A percentile compares a stretch with the other conserved stretches of the same genome.
These are phyloP conservation scores for Rattus norvegicus DNA, from an alignment of 2,113 vertebrate genomes.

Conservation along the genomic window DNA sequence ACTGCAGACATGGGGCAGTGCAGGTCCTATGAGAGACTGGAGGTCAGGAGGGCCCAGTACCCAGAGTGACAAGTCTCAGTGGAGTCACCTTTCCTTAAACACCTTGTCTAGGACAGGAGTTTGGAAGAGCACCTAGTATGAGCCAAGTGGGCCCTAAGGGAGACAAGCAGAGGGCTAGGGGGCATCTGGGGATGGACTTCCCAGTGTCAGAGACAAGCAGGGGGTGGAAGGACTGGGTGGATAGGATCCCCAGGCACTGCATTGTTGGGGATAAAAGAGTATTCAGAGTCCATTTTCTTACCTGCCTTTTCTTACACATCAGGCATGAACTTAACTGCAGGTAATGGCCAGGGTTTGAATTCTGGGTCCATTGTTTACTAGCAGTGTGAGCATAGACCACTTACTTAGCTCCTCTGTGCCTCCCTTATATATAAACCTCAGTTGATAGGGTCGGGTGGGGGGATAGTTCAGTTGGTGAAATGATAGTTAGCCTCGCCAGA, in stretches of 20 bases:
- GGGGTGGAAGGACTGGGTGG: not conserved
- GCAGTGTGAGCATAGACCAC: not conserved
- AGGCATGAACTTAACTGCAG: not conserved
- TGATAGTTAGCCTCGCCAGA: not conserved
- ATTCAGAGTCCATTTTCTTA: not conserved
- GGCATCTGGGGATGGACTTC: not conserved
- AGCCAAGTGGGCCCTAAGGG: not conserved
- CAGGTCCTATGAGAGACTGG: not conserved
- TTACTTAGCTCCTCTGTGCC: not conserved
- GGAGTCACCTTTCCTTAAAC: constrained; percentile 38
- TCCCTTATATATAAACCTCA: constrained; percentile 45
- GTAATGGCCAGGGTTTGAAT: not conserved
- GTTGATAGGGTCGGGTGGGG: not conserved
- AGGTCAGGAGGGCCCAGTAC: not conserved
- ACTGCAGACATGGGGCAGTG: not conserved
- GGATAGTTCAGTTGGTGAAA: not conserved
- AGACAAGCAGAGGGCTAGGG: not conserved
- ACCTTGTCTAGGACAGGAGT: not conserved
- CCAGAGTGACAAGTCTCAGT: not conserved
- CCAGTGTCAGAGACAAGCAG: not conserved
- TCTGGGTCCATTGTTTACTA: not conserved
- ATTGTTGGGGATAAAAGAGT: not conserved
- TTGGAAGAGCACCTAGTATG: not conserved
- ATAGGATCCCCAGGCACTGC: not conserved
- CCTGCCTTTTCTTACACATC: not conserved